Evolutionary conservation across 2,113 vertebrate species (phyloP).

Genomic region (Triplophysa tibetana): DNA sequence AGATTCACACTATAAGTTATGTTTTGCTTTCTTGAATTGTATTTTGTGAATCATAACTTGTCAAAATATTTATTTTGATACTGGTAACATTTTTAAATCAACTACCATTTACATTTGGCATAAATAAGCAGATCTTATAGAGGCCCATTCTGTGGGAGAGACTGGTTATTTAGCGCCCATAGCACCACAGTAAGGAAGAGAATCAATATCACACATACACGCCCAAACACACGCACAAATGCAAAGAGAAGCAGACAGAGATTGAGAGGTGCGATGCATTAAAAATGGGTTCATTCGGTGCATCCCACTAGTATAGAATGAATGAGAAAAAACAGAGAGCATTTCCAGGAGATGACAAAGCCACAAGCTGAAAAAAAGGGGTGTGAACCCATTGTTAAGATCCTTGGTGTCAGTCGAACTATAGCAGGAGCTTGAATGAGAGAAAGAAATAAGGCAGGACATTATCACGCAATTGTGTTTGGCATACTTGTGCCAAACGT

Average conservation of each 20-base stretch:
- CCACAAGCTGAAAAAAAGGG: not conserved
- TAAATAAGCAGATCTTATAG: not conserved
- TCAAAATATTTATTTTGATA: not conserved
- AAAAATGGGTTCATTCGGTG: constrained; percentile 19
- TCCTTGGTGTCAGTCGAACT: not conserved
- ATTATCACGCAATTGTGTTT: constrained; percentile 45
- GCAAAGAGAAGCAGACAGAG: constrained; percentile 2
- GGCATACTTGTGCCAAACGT: constrained; percentile 55
- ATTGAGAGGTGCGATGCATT: constrained; percentile 23
- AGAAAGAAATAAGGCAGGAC: constrained; percentile 21
- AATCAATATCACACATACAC: constrained; percentile 22
- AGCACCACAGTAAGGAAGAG: not conserved
- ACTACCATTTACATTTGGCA: no score
- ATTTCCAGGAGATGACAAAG: not conserved
- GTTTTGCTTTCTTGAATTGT: not conserved
- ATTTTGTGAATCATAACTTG: not conserved
- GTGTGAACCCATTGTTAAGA: not conserved
- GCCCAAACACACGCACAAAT: constrained; percentile 22
- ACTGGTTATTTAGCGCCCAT: not conserved
- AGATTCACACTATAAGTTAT: not conserved
- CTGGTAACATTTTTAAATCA: not conserved
- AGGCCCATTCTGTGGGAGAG: not conserved
- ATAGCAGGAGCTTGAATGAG: constrained; percentile 12
- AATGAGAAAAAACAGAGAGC: not conserved
- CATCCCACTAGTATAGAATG: not conserved